Conservation (phyloP, 2,113 vertebrate species). For the Cariama cristata region DNA sequence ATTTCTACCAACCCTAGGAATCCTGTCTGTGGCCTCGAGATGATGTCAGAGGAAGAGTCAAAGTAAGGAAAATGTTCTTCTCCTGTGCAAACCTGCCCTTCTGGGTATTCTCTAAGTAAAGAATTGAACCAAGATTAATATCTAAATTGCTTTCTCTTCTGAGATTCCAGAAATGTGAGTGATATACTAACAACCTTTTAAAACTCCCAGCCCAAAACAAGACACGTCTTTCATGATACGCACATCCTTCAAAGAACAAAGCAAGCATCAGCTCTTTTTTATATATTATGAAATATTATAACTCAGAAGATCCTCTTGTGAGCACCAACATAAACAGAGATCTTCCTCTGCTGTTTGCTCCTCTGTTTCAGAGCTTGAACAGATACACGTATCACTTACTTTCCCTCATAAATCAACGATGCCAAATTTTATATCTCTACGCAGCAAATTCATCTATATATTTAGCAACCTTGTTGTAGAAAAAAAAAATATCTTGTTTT, state of each 20-base stretch:
- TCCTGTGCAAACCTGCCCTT: neutral
- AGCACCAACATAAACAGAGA: neutral
- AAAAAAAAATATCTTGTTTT: neutral
- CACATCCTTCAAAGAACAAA: constrained; percentile 8
- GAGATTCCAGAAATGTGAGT: neutral
- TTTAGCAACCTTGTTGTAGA: neutral
- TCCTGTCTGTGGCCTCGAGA: neutral
- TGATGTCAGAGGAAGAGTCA: neutral
- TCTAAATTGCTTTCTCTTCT: constrained; percentile 31
- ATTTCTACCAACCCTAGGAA: neutral
- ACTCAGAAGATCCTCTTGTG: neutral
- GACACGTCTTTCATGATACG: neutral
- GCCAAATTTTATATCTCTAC: neutral
- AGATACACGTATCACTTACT: neutral
- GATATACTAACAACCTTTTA: neutral
- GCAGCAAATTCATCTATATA: neutral
- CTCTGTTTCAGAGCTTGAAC: neutral
- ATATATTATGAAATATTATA: neutral
- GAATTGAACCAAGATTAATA: neutral
- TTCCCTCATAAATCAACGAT: neutral
- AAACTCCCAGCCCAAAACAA: neutral
- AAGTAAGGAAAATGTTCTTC: neutral
- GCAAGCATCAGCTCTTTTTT: constrained; percentile 7
- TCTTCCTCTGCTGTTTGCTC: neutral
- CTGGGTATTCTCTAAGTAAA: neutral